Evolutionary conservation across 1,140 invertebrate genomes (phyloP), one percentile per base, ranked within the genome.

Genomic region (Fragariocoptes setiger): DNA sequence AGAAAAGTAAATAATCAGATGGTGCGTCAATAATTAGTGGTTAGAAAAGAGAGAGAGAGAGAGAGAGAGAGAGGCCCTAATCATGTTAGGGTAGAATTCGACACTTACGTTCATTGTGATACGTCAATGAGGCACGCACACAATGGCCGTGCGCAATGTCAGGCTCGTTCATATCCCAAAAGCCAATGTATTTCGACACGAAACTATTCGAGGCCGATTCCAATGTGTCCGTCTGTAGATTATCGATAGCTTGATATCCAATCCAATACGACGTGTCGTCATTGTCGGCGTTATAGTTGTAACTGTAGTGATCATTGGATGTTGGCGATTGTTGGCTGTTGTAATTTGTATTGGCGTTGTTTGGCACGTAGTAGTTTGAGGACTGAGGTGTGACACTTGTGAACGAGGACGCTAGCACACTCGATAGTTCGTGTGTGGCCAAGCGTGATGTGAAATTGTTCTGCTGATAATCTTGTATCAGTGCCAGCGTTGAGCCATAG

Each of bases 401-500:
- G 8, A n/a, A 31, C 25, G 8, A 8, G n/a, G 8, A 8, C n/a
- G 8, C 25, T 31, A 31, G 25, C 25, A n/a, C 8, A n/a, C 25
- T 53, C 36, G 45, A 56, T 42, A 50, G 48, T 47, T 44, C 53
- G 49, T 42, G 57, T 52, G 17, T 41, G 13, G 78, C 76, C 60
- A 86, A 69, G 21, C 62, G 65, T 22, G 74, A 67, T 2, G 80
- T 80, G 58, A 78, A 70, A 56, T 88, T 88, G 59, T 85, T 85
- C 62, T 85, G 77, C 47, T 65, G 65, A 57, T 77, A 85, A 19
- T 71, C 76, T 55, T 82, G 76, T 44, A 86, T 71, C 37, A 79
- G 67, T 63, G 83, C 77, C 44, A 86, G 57, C 49, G 85, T 77
- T 61, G 78, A 79, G 44, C 82, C 82, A 57, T 86, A 88, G 58